A percentile compares a stretch with the other conserved stretches of the same genome.
Conservation (phyloP, 1,140 invertebrate genomes). For the Platyscapa corneri region DNA sequence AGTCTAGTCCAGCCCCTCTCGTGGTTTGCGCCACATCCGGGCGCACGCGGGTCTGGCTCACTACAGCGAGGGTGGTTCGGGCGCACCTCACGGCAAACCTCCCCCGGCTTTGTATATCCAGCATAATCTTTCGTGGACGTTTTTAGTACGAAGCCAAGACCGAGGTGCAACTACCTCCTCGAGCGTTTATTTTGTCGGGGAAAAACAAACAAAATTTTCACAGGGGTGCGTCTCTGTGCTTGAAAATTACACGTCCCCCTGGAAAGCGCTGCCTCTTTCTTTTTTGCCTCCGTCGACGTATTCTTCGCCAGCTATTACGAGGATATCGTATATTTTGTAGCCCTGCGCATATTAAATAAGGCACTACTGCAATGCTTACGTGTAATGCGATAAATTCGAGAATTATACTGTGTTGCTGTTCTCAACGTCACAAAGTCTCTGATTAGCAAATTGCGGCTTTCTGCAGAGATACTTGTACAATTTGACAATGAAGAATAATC, state of each 20-base stretch:
- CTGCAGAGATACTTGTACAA: background rate
- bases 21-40: constrained; percentile 6
- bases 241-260: constrained; percentile 10
- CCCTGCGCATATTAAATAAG: constrained; percentile 13
- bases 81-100: background rate
- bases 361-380: background rate
- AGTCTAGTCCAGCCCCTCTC: background rate
- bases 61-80: background rate
- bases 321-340: constrained; percentile 21
- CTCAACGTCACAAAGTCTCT: background rate
- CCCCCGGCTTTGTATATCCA: background rate
- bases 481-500: background rate
- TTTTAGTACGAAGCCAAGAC: constrained; percentile 1
- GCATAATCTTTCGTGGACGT: constrained; percentile 15
- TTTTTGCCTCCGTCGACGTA: background rate
- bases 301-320: background rate
- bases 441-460: background rate
- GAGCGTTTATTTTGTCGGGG: background rate
- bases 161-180: background rate
- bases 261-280: background rate
- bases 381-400: constrained; percentile 11
- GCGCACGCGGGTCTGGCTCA: background rate
- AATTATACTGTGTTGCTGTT: background rate
- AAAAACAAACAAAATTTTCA: background rate
- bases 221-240: background rate